phyloP scores from a whole-genome alignment of 1,140 invertebrate species.

The Cydia pomonella region DNA sequence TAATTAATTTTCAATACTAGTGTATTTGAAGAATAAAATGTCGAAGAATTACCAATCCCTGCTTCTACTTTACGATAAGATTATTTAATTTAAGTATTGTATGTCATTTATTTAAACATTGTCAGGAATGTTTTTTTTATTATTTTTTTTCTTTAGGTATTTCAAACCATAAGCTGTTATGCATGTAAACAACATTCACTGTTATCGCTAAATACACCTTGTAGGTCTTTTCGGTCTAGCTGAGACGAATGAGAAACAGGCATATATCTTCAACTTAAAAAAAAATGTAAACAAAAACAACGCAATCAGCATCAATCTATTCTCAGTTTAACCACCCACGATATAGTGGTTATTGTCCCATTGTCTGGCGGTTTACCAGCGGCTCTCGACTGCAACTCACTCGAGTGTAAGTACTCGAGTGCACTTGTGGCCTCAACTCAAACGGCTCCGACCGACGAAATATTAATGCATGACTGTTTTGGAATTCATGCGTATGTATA shows the following conservation, averaged over 20 bases:
- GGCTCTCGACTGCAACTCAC: slow-evolving; percentile 19
- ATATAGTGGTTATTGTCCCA: slow-evolving; percentile 10
- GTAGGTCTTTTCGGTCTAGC: not conserved
- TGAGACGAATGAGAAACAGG: not conserved
- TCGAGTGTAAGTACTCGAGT: slow-evolving; percentile 22
- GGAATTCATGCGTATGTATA: not conserved
- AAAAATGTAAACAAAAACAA: slow-evolving; percentile 15
- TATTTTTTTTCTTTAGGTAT: no score
- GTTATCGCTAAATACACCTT: not conserved
- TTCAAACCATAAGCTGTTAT: not conserved
- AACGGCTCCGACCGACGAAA: slow-evolving; percentile 28
- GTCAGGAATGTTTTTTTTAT: no score
- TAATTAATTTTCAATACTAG: no score
- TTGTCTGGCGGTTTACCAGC: not conserved
- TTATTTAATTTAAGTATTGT: no score
- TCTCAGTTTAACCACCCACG: slow-evolving; percentile 15
- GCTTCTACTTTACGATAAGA: no score
- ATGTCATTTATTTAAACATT: no score
- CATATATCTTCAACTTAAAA: not conserved
- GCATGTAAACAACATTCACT: not conserved
- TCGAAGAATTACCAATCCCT: no score
- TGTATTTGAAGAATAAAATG: no score
- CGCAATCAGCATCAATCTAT: not conserved
- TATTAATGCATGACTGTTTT: slow-evolving; percentile 30
- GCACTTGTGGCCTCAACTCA: slow-evolving; percentile 15